phyloP scores from a whole-genome alignment of 2,797 vertebrate genomes.

The Meda fulgida region DNA sequence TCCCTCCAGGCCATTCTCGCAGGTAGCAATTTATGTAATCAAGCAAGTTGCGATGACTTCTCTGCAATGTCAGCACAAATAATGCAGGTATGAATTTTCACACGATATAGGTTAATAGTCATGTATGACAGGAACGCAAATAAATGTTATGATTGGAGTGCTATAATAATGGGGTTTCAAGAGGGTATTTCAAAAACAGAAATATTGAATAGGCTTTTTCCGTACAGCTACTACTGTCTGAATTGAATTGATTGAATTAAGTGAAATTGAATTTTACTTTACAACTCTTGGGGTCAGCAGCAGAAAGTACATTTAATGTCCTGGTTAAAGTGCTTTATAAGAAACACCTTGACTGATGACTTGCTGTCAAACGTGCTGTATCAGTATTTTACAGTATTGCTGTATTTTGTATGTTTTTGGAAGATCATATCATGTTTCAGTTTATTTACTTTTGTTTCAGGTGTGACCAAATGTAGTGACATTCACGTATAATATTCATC shows the following conservation, averaged over 20 bases:
- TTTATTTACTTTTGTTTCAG: too few relatives aligned
- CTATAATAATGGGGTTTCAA: background rate
- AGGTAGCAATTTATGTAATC: conserved; percentile 16
- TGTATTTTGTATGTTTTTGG: too few relatives aligned
- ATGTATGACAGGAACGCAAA: background rate
- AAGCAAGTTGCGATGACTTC: background rate
- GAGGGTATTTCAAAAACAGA: background rate
- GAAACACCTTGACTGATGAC: background rate
- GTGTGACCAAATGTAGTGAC: too few relatives aligned
- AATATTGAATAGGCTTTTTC: background rate
- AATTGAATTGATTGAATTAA: background rate
- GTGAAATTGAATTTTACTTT: background rate
- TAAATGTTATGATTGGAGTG: conserved; percentile 8
- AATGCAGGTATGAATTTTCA: background rate
- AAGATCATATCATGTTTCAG: too few relatives aligned
- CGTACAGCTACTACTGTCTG: background rate
- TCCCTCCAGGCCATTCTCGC: background rate
- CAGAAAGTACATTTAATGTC: too few relatives aligned
- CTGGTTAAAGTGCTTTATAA: background rate
- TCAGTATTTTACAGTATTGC: too few relatives aligned
- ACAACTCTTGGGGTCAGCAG: background rate
- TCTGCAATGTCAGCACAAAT: background rate
- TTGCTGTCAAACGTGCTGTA: too few relatives aligned
- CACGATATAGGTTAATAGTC: background rate
- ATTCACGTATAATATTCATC: too few relatives aligned